Percentiles rank a stretch among this genome's conserved stretches.
Evolutionary conservation across 2,888 invertebrate genomes (phyloP).

Genomic region (Dione vanillae): DNA sequence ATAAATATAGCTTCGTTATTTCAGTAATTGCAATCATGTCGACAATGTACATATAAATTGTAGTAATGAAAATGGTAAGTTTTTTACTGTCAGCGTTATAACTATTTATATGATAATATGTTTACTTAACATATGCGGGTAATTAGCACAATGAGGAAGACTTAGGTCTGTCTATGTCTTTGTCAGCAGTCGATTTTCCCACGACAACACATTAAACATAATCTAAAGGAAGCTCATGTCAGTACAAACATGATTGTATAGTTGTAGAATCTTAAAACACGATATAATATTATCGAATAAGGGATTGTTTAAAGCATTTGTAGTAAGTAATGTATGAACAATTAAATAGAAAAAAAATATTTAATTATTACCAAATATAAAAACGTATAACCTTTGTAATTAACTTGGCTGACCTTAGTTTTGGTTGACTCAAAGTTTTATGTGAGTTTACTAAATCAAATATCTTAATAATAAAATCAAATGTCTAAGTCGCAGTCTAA

Average conservation of each 20-base stretch:
- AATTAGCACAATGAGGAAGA: constrained; percentile 31
- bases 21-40: neutral
- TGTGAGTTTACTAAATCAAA: too few species aligned
- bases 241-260: constrained; percentile 23
- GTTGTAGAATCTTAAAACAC: neutral
- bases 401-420: too few species aligned
- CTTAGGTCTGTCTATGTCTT: constrained; percentile 29
- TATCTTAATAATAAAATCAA: too few species aligned
- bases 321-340: too few species aligned
- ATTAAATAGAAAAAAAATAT: neutral
- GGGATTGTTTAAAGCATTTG: neutral
- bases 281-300: neutral
- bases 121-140: constrained; percentile 13
- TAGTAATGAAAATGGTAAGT: neutral
- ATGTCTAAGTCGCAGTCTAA: too few species aligned
- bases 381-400: too few species aligned
- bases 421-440: too few species aligned
- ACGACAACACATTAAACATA: constrained; percentile 66
- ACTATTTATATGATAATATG: constrained; percentile 14
- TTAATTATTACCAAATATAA: too few species aligned
- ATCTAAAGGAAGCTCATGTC: constrained; percentile 51
- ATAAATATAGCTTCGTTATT: neutral
- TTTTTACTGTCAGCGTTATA: neutral
- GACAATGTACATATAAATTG: neutral
- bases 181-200: constrained; percentile 58